Base-by-base conservation (phyloP, 2,888 invertebrate species). In the Kryphioiulus occultus region DNA sequence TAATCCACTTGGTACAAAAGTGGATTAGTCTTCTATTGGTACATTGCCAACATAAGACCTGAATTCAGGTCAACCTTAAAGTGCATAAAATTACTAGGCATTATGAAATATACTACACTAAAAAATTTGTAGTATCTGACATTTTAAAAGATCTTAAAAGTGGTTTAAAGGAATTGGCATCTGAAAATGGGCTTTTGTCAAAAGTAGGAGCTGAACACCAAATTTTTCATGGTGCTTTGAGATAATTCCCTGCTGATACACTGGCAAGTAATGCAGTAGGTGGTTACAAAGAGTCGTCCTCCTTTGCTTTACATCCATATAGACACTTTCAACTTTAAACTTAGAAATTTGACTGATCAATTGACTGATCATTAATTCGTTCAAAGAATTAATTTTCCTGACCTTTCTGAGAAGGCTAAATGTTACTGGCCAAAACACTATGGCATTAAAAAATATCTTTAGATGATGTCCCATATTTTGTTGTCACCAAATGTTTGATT, bases 201-300 rank as follows among this genome's bases (percentile, higher is more conserved):
- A 87, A 78, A 30, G 4, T 82, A 10, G n/a, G 19, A 10, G 35
- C 4, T 59, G 78, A 0, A 15, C 30, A 35, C 0, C 22, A 30
- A 35, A 12, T 12, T 0, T 82, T 39, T 82, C 26, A 44, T 30
- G 87, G 87, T 26, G 87, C 87, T 26, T 87, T 87, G 17, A 42
- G 82, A 30, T 35, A 30, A 5, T 87, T 87, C 83, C 87, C 82
- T 68, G 82, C 82, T 82, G 82, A 87, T 78, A 82, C 87, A 35
- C 15, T 87, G 17, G 87, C 59, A 59, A 87, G 87, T 26, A 87
- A 87, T 82, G 26, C 87, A 12, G 83, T 87, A 12, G 78, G 87
- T 19, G 87, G 87, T 0, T 87, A 15, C 39, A 87, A 87, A 19
- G 78, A 87, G 26, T 68, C 32, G 1, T 26, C 32, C 9, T 87